Conservation (phyloP, 2,113 vertebrate species). For the Typhlomys cinereus region DNA sequence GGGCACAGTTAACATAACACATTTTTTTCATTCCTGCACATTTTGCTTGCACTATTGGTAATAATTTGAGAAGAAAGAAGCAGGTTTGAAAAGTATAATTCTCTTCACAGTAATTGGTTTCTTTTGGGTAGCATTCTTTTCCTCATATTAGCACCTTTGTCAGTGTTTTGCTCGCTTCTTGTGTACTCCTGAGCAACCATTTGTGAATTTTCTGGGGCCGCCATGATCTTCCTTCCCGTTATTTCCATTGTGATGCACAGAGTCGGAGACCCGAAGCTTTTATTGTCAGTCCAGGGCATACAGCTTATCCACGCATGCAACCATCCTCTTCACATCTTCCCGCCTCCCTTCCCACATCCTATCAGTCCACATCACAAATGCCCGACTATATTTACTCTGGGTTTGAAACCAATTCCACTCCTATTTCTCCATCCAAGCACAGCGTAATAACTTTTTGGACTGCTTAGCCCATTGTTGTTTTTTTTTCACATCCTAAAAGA, state of each 20-base stretch:
- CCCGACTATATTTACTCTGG: slow-evolving; percentile 35
- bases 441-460: slow-evolving; percentile 50
- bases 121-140: slow-evolving; percentile 40
- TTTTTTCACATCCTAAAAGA: slow-evolving; percentile 51
- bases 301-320: background rate
- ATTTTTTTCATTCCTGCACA: background rate
- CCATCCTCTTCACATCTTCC: background rate
- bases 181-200: background rate
- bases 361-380: background rate
- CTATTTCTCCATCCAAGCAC: slow-evolving; percentile 40
- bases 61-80: slow-evolving; percentile 48
- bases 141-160: slow-evolving; percentile 30
- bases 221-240: background rate
- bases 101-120: slow-evolving; percentile 62
- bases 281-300: background rate
- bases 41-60: slow-evolving; percentile 46
- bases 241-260: background rate
- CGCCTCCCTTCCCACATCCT: background rate
- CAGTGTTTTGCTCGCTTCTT: slow-evolving; percentile 14
- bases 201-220: slow-evolving; percentile 36
- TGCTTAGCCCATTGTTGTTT: slow-evolving; percentile 3
- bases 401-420: slow-evolving; percentile 47
- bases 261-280: background rate
- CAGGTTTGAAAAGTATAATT: slow-evolving; percentile 62
- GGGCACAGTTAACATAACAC: slow-evolving; percentile 51